Evolutionary conservation across 1,140 invertebrate species (phyloP), one percentile per base, ranked within the genome.

Genomic region (Reticulitermes speratus): DNA sequence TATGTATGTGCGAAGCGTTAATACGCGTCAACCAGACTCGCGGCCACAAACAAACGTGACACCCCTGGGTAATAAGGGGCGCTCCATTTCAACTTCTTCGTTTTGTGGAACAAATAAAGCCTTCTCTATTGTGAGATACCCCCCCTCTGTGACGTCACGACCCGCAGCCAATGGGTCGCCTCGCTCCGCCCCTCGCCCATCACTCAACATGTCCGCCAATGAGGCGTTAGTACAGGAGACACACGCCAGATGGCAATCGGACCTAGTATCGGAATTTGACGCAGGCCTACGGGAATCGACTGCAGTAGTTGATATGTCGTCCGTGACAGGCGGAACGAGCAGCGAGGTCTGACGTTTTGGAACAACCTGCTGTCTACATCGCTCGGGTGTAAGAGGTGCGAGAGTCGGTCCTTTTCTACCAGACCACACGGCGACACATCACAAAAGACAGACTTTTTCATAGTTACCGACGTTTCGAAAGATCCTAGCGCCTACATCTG

Each of bases 151-250:
- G 25, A 75, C 65, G 65, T 75, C 65, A 75, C 65, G 65, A 75
- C 0, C n/a, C 65, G 65, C 65, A 75, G 65, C 65, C 65, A 75
- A 75, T 75, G 65, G 65, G 65, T 25, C 65, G 65, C 65, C 65
- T 75, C 65, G 65, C 65, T 14, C 65, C 65, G 65, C 65, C 65
- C n/a, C 65, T n/a, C n/a, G 65, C 65, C 59, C 65, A 75, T 75
- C 65, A 75, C 25, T 75, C 65, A 75, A 75, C 65, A 75, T 75
- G 65, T 75, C 65, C 65, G 65, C 65, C 65, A 75, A 75, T 75
- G 65, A 75, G 7, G 65, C n/a, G 65, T 30, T 75, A 75, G 65
- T 75, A 30, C 14, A 16, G n/a, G 7, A 30, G 65, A 75, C 5
- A 12, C 65, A n/a, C 65, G n/a, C 65, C 65, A 75, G 65, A 75